phyloP scores from a whole-genome alignment of 2,113 vertebrate species.

The Urocolius indicus region DNA sequence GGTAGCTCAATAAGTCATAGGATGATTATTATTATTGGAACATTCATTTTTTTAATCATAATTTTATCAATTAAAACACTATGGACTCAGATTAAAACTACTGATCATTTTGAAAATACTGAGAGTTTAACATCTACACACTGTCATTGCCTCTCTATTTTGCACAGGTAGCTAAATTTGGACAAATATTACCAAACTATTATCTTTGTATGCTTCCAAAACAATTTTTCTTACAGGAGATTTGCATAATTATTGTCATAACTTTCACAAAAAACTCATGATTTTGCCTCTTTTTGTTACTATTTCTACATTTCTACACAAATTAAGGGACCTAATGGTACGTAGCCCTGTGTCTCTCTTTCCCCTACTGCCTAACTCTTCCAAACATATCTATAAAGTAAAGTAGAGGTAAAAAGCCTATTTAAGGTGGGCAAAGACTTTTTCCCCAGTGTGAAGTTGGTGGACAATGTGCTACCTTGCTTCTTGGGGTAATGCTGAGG shows the following conservation, averaged over 20 bases:
- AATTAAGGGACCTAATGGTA: not conserved
- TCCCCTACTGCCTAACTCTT: not conserved
- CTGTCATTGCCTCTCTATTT: constrained; percentile 2
- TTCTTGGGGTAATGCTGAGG: not conserved
- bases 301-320: not conserved
- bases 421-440: not conserved
- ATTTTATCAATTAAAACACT: not conserved
- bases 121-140: constrained; percentile 1
- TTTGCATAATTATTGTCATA: constrained; percentile 12
- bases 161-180: constrained; percentile 14
- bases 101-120: not conserved
- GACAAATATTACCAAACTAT: constrained; percentile 32
- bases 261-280: not conserved
- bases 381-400: not conserved
- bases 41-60: not conserved
- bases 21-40: not conserved
- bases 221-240: constrained; percentile 1
- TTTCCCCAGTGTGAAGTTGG: not conserved
- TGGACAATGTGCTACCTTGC: not conserved
- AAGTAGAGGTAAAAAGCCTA: not conserved
- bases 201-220: not conserved
- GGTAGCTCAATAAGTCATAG: not conserved
- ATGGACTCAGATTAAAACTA: constrained; percentile 2
- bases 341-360: not conserved
- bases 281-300: not conserved